phyloP scores from a whole-genome alignment of 2,797 vertebrate genomes.

The Catamblyrhynchus diadema region DNA sequence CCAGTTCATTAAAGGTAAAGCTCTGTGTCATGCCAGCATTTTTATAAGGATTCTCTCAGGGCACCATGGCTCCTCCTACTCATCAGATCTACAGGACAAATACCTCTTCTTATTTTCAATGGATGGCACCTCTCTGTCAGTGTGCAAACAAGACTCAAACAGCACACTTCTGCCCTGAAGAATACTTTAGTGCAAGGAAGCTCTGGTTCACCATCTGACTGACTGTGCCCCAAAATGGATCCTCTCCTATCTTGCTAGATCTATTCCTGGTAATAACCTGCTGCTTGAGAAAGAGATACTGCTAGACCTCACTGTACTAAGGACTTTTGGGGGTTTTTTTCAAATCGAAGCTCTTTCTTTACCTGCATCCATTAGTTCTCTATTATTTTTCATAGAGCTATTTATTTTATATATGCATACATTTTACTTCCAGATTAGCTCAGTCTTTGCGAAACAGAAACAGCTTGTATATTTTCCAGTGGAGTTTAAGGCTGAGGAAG shows the following conservation, averaged over 20 bases:
- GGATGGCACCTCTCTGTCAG: background rate
- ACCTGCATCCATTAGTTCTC: background rate
- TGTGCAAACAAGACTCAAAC: background rate
- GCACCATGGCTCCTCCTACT: background rate
- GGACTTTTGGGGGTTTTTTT: fast-evolving
- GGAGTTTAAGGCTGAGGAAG: background rate
- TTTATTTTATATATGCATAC: background rate
- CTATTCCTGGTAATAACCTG: background rate
- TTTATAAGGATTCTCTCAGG: background rate
- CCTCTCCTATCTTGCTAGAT: background rate
- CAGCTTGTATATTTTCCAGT: background rate
- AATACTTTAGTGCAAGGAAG: background rate
- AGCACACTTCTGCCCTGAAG: background rate
- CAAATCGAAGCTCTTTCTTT: background rate
- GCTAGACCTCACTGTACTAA: background rate
- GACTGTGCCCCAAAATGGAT: background rate
- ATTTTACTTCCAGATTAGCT: constrained; percentile 19
- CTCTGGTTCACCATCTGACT: background rate
- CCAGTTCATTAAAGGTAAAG: background rate
- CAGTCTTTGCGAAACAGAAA: background rate
- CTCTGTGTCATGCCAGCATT: background rate
- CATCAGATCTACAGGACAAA: background rate
- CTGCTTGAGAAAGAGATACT: background rate
- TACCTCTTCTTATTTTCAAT: background rate
- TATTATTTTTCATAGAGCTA: background rate